phyloP scores from a whole-genome alignment of 2,888 invertebrate genomes.

The Drosophila flavopinicola region DNA sequence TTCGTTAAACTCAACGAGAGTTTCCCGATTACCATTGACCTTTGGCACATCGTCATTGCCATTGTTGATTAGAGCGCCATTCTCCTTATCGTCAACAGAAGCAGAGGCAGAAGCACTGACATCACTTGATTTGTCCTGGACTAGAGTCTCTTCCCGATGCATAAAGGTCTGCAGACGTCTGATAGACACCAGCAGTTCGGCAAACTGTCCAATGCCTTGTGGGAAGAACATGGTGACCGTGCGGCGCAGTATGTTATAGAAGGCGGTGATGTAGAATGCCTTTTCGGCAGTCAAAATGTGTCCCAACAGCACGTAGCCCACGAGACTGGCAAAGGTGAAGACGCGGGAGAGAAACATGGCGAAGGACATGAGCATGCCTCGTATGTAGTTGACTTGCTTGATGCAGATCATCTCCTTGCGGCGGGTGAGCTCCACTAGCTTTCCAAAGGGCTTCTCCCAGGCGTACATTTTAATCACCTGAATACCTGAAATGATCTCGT shows the following conservation, averaged over 20 bases:
- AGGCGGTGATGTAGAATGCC: conserved; percentile 94
- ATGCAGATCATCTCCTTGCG: conserved; percentile 87
- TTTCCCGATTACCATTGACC: conserved; percentile 18
- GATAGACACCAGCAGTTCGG: conserved; percentile 87
- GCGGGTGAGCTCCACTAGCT: conserved; percentile 89
- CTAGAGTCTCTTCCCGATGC: conserved; percentile 86
- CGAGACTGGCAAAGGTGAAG: conserved; percentile 92
- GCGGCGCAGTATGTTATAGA: conserved; percentile 93
- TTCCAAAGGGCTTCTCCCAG: conserved; percentile 95
- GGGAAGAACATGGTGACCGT: conserved; percentile 96
- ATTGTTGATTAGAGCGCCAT: conserved; percentile 38
- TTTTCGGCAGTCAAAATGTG: conserved; percentile 91
- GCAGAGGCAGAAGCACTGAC: background rate
- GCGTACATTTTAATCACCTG: conserved; percentile 98
- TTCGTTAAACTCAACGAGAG: conserved; percentile 86
- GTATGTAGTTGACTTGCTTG: conserved; percentile 89
- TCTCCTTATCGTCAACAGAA: conserved; percentile 35
- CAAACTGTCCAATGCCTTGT: conserved; percentile 87
- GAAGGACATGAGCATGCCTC: conserved; percentile 91
- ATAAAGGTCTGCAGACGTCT: conserved; percentile 86
- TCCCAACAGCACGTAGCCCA: conserved; percentile 90
- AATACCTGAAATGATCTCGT: conserved; percentile 94
- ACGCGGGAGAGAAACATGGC: conserved; percentile 95
- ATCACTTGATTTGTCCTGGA: conserved; percentile 69
- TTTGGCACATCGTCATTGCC: conserved; percentile 35